Conservation (phyloP, 1,140 invertebrate genomes). For the Penaeus chinensis region DNA sequence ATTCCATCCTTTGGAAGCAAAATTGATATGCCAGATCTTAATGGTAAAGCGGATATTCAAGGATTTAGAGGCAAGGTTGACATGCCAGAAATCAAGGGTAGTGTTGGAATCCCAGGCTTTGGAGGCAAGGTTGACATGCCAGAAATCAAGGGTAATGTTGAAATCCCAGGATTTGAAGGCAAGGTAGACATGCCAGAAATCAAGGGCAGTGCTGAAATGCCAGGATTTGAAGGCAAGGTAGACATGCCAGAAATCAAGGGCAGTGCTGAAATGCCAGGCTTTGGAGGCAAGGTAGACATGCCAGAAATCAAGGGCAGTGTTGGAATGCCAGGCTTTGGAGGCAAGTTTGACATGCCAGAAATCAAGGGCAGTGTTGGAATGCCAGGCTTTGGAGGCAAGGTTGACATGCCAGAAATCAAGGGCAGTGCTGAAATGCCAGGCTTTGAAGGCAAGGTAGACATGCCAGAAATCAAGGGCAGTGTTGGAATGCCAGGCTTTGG, state of each 20-base stretch:
- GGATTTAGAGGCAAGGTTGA: background rate
- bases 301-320: no score
- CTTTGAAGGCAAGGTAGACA: no score
- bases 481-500: slow-evolving; percentile 16
- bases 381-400: no score
- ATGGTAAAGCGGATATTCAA: background rate
- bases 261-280: background rate
- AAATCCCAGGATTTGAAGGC: background rate
- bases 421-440: no score
- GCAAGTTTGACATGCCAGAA: background rate
- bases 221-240: slow-evolving; percentile 19
- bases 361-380: no score
- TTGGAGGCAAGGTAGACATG: background rate
- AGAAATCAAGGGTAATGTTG: background rate
- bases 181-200: background rate
- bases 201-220: background rate
- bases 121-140: background rate
- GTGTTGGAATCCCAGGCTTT: background rate
- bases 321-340: slow-evolving; percentile 14
- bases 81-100: background rate
- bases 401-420: no score
- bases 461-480: background rate
- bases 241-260: background rate
- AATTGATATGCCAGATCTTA: background rate
- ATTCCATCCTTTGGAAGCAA: no score